Percentiles rank a stretch among this genome's conserved stretches.
Conservation (phyloP, 2,797 vertebrate species). For the Sternotherus odoratus region DNA sequence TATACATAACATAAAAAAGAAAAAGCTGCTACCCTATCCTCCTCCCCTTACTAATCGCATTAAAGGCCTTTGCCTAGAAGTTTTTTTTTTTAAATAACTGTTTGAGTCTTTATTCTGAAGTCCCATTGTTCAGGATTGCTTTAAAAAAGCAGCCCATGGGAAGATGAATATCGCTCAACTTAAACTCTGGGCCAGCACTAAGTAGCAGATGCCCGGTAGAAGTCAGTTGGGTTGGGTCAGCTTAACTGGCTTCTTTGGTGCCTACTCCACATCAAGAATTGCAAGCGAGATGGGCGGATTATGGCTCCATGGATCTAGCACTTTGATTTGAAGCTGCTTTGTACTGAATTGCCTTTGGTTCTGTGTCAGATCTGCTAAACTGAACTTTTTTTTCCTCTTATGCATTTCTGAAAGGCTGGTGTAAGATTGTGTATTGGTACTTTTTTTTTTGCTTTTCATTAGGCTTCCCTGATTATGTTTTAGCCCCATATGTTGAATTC, state of each 20-base stretch:
- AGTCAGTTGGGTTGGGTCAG: slow-evolving; percentile 25
- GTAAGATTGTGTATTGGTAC: background rate
- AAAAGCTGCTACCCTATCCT: slow-evolving; percentile 68
- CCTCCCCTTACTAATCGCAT: slow-evolving; percentile 60
- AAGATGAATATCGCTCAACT: slow-evolving; percentile 68
- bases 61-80: slow-evolving; percentile 68
- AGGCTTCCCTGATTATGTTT: slow-evolving; percentile 9
- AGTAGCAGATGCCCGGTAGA: slow-evolving; percentile 65
- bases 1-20: slow-evolving; percentile 78
- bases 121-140: slow-evolving; percentile 70
- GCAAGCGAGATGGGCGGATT: slow-evolving; percentile 61
- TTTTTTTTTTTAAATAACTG: slow-evolving; percentile 28
- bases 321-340: slow-evolving; percentile 65
- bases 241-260: slow-evolving; percentile 41
- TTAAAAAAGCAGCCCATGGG: slow-evolving; percentile 66
- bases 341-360: slow-evolving; percentile 67
- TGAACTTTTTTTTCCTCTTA: background rate
- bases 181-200: slow-evolving; percentile 53
- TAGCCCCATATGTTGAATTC: background rate
- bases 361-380: slow-evolving; percentile 25
- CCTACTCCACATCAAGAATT: slow-evolving; percentile 34
- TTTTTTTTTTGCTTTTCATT: background rate
- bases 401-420: slow-evolving; percentile 17
- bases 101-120: slow-evolving; percentile 64
- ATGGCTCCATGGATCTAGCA: background rate